Evolutionary conservation across 2,113 vertebrate species (phyloP).

Genomic region (Megalops atlanticus): DNA sequence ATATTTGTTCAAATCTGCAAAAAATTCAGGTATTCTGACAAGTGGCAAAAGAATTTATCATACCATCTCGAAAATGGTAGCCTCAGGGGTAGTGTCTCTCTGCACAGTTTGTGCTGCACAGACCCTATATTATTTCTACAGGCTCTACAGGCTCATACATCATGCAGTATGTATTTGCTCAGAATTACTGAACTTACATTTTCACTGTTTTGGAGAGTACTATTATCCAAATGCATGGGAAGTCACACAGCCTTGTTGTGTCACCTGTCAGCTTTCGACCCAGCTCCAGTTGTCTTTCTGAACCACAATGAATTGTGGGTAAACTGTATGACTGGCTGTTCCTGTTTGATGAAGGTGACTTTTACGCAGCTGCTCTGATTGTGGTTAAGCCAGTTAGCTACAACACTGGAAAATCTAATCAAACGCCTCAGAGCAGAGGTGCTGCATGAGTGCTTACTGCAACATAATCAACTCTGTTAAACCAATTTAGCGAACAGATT

Average conservation of each 20-base stretch:
- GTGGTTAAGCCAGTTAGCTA: background rate
- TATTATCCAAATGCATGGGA: background rate
- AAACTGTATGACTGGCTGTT: background rate
- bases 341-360: background rate
- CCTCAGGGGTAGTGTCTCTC: background rate
- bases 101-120: background rate
- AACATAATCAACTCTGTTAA: background rate
- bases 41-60: background rate
- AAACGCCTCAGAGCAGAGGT: background rate
- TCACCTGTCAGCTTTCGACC: constrained; percentile 12
- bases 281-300: background rate
- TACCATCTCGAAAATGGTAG: background rate
- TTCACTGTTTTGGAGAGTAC: background rate
- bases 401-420: background rate
- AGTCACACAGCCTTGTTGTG: background rate
- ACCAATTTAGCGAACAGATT: background rate
- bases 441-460: background rate
- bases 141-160: too few species aligned
- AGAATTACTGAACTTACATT: background rate
- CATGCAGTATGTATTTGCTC: background rate
- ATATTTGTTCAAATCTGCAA: background rate
- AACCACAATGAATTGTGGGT: constrained; percentile 18
- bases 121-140: too few species aligned
- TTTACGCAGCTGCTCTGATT: background rate
- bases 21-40: background rate